A percentile compares a stretch with the other conserved stretches of the same genome.
These are phyloP conservation scores for Holacanthella duospinosa DNA, from an alignment of 2,888 invertebrate species.

Conservation along the genomic window DNA sequence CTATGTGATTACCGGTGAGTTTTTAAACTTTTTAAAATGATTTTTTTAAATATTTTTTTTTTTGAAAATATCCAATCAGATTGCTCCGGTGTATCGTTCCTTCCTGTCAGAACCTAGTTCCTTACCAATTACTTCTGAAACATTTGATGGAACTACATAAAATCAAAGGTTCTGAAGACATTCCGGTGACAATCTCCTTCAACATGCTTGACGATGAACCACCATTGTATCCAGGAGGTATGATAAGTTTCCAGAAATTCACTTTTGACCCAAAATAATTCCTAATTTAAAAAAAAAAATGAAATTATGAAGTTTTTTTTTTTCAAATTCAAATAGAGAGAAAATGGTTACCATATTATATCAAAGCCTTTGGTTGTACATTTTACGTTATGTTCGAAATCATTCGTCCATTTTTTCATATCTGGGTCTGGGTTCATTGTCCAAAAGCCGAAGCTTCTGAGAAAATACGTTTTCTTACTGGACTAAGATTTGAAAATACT, in stretches of 20 bases:
- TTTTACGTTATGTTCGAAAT: constrained; percentile 34
- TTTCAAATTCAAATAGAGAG: constrained; percentile 8
- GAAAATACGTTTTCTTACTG: constrained; percentile 13
- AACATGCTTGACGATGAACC: constrained; percentile 13
- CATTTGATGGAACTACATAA: constrained; percentile 27
- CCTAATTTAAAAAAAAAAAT: too few species aligned
- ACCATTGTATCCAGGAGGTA: not conserved
- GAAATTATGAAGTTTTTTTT: too few species aligned
- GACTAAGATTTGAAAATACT: constrained; percentile 24
- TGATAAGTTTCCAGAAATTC: too few species aligned
- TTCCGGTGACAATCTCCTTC: constrained; percentile 22
- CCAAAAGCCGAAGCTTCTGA: constrained; percentile 20
- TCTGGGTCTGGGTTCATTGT: constrained; percentile 31
- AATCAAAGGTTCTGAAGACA: constrained; percentile 16
- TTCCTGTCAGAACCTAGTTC: constrained; percentile 7
- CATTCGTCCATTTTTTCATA: constrained; percentile 20
- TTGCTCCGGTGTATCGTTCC: not conserved
- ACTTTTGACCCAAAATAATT: too few species aligned
- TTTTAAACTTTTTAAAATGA: not conserved
- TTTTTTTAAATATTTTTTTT: not conserved
- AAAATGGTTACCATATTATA: constrained; percentile 33
- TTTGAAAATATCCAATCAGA: not conserved
- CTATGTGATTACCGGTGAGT: constrained; percentile 21
- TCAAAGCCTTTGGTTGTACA: constrained; percentile 22
- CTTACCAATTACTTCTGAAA: constrained; percentile 23